Base-by-base conservation (phyloP, 2,113 vertebrate genomes). In the Hemiprocne comata region DNA sequence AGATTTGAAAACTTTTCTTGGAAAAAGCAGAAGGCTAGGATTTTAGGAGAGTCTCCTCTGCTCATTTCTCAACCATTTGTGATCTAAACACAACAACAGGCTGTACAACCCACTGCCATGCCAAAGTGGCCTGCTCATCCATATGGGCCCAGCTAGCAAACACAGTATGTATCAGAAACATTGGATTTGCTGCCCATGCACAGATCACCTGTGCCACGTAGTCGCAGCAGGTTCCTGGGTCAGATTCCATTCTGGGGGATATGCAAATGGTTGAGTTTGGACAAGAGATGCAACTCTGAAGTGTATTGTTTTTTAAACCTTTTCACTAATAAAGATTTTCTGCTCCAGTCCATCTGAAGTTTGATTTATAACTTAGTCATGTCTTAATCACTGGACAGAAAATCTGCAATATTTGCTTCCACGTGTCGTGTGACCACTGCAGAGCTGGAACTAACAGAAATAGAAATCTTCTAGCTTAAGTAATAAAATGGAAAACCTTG, bases 371-470 rank as follows among this genome's bases (percentile, higher is more conserved):
- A 54, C 26, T 87, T 82, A 67, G 50, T 92, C 24, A 13, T 54
- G 13, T 54, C 58, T 93, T 87, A 85, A 82, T 91, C 66, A 82
- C 28, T 13, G 62, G 36, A 46, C 36, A 93, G 48, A 72, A 89
- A 79, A 60, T 46, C 54, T 84, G 55, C 64, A 88, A 21, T 88
- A 19, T 84, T 85, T 95, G 65, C 82, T 93, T 86, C 91, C 66
- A 20, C 15, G 8, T 75, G 28, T 48, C 7, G 28, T 71, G 46
- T 3, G 10, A 38, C 67, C 13, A 3, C 77, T 87, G 46, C 54
- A 73, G 87, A 83, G 28, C 11, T 50, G 76, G 75, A 77, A n/a
- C 48, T 74, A 61, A 88, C 20, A 60, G 60, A 51, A 76, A 77
- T 76, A 19, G 33, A 67, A 66, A 80, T 73, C 34, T 66, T 73